Evolutionary conservation across 2,888 invertebrate genomes (phyloP).

Genomic region (Orchestes rusci): DNA sequence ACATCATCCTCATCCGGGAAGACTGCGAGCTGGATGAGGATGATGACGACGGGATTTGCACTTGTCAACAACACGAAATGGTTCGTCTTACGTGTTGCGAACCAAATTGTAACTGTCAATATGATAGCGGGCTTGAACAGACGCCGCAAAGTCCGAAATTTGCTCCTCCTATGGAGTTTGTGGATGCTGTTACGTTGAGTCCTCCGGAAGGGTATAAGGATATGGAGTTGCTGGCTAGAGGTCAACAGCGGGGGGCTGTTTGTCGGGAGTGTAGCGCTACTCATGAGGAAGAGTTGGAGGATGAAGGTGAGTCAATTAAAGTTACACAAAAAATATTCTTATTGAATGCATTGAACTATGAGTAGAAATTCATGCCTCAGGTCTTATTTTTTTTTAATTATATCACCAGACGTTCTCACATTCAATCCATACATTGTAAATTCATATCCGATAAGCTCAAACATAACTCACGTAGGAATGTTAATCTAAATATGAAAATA

Average conservation of each 20-base stretch:
- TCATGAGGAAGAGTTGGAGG: conserved; percentile 40
- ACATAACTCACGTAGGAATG: too few species aligned
- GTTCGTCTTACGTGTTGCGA: conserved; percentile 57
- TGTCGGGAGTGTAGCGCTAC: conserved; percentile 43
- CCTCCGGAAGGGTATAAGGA: conserved; percentile 91
- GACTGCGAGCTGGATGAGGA: conserved; percentile 81
- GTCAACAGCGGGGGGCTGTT: conserved; percentile 35
- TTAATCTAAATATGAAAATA: not conserved
- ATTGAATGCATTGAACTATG: not conserved
- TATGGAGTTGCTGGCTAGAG: conserved; percentile 53
- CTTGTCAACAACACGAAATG: conserved; percentile 64
- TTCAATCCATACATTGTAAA: too few species aligned
- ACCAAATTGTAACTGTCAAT: conserved; percentile 53
- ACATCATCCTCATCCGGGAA: conserved; percentile 83
- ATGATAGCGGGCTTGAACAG: conserved; percentile 32
- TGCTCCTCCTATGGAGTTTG: conserved; percentile 63
- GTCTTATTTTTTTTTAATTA: too few species aligned
- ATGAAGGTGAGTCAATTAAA: conserved; percentile 31
- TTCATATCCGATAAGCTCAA: too few species aligned
- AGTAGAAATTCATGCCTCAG: too few species aligned
- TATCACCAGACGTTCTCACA: too few species aligned
- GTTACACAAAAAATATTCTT: too few species aligned
- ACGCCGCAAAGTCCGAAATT: conserved; percentile 52
- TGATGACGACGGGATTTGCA: conserved; percentile 65
- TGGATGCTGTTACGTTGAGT: conserved; percentile 77